Percentiles rank a stretch among this genome's conserved stretches.
Conservation (phyloP, 2,888 invertebrate genomes). For the Phymatocera aterrima region DNA sequence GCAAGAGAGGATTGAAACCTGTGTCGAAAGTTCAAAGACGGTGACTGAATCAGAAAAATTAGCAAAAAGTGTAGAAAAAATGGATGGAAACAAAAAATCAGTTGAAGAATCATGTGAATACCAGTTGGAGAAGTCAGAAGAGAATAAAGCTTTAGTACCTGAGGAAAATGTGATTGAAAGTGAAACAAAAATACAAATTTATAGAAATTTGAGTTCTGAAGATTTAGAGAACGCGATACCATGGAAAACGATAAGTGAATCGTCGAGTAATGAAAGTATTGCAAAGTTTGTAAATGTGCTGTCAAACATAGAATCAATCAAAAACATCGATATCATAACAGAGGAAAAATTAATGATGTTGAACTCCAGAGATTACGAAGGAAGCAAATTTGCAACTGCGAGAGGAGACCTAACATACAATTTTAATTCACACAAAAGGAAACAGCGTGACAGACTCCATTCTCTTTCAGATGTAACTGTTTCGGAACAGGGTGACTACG, state of each 20-base stretch:
- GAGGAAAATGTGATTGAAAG: not conserved
- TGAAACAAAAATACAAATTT: not conserved
- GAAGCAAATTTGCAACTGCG: not conserved
- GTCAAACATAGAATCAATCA: constrained; percentile 15
- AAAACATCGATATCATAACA: not conserved
- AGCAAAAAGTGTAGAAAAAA: not conserved
- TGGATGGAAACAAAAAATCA: not conserved
- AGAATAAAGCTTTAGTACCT: not conserved
- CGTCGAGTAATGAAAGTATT: constrained; percentile 54
- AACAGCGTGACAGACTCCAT: not conserved
- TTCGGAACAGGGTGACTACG: not conserved
- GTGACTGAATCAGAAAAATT: not conserved
- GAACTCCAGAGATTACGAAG: not conserved
- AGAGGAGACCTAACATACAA: not conserved
- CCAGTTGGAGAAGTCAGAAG: not conserved
- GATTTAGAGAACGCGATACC: constrained; percentile 12
- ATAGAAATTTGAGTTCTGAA: not conserved
- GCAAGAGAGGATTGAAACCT: not conserved
- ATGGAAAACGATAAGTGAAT: constrained; percentile 33
- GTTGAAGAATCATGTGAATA: not conserved
- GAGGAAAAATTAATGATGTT: not conserved
- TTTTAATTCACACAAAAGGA: not conserved
- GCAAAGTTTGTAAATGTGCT: constrained; percentile 48
- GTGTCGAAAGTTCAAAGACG: not conserved
- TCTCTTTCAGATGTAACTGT: not conserved